A percentile compares a stretch with the other conserved stretches of the same genome.
These are phyloP conservation scores for Dasysyrphus albostriatus DNA, from an alignment of 2,888 invertebrate species.

Conservation along the genomic window DNA sequence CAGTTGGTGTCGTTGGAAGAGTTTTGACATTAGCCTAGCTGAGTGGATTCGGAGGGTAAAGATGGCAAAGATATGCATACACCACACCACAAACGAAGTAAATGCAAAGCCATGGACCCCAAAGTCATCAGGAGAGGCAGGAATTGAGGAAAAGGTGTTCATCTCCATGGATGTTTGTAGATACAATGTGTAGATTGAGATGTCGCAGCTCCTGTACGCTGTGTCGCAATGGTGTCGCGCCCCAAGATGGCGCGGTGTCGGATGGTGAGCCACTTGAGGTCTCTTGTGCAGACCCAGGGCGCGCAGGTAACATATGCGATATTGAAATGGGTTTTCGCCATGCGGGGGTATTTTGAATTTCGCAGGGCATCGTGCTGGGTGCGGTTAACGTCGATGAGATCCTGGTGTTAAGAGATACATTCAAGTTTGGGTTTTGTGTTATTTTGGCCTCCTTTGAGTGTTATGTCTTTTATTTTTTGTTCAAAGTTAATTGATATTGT, in stretches of 20 bases:
- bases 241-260: slow-evolving; percentile 48
- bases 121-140: slow-evolving; percentile 7
- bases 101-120: slow-evolving; percentile 47
- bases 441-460: slow-evolving; percentile 13
- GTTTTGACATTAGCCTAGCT: slow-evolving; percentile 72
- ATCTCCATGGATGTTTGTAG: slow-evolving; percentile 67
- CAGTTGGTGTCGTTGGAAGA: slow-evolving; percentile 11
- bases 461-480: slow-evolving; percentile 22
- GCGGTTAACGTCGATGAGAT: slow-evolving; percentile 58
- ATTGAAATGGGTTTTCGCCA: slow-evolving; percentile 65
- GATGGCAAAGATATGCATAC: slow-evolving; percentile 60
- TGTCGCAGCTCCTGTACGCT: slow-evolving; percentile 74
- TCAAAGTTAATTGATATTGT: slow-evolving; percentile 67
- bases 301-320: slow-evolving; percentile 72
- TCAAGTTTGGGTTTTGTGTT: slow-evolving; percentile 17
- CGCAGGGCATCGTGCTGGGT: slow-evolving; percentile 67
- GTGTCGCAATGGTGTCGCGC: slow-evolving; percentile 68
- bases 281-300: neutral
- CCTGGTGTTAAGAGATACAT: slow-evolving; percentile 62
- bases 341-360: slow-evolving; percentile 67
- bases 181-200: slow-evolving; percentile 76
- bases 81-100: slow-evolving; percentile 18
- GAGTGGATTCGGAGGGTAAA: slow-evolving; percentile 39
- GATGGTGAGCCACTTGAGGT: slow-evolving; percentile 45
- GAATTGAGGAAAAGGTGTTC: slow-evolving; percentile 55